Base-by-base conservation (phyloP, 2,113 vertebrate genomes). In the Silurus glanis region DNA sequence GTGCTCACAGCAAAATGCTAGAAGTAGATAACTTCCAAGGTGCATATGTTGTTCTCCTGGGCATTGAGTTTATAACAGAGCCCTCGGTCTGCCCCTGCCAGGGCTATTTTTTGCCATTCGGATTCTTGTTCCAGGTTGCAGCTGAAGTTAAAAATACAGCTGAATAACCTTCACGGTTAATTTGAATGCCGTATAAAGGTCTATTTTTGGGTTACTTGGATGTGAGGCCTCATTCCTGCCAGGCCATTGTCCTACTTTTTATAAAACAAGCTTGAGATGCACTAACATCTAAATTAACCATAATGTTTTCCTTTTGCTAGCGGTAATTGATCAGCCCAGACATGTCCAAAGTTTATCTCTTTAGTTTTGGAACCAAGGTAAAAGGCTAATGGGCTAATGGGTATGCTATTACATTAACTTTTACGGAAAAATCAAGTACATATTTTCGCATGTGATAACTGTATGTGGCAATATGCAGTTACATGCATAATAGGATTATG, bases 81-180 rank as follows among this genome's bases (percentile, higher is more conserved):
- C 12, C 14, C 86, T 86, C 53, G 69, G 82, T 71, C 83, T 71
- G 53, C 69, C 55, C 17, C 75, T 83, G 89, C 88, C 91, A 90
- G n/a, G 74, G 16, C 86, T 89, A 88, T 61, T 92, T 93, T 92
- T 85, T 87, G 88, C 74, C 49, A 61, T 85, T 88, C 78, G 90
- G 90, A 83, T 83, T 28, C n/a, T 62, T 86, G 89, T 66, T 59
- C 55, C 76, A 66, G 85, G 79, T 76, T 91, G 84, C 80, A 10
- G 76, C 72, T 86, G 61, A 79, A 85, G 90, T 89, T 93, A 92
- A 90, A 92, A 94, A 93, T 93, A 93, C 81, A 81, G 47, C 47
- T 74, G 55, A 56, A 72, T 59, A 83, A 37, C 66, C 84, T 82
- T 87, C 76, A 88, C 86, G 86, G 80, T 86, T 62, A 59, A 55